Evolutionary conservation across 2,888 invertebrate species (phyloP), one percentile per base, ranked within the genome.

Genomic region (Zaprionus lineosus): DNA sequence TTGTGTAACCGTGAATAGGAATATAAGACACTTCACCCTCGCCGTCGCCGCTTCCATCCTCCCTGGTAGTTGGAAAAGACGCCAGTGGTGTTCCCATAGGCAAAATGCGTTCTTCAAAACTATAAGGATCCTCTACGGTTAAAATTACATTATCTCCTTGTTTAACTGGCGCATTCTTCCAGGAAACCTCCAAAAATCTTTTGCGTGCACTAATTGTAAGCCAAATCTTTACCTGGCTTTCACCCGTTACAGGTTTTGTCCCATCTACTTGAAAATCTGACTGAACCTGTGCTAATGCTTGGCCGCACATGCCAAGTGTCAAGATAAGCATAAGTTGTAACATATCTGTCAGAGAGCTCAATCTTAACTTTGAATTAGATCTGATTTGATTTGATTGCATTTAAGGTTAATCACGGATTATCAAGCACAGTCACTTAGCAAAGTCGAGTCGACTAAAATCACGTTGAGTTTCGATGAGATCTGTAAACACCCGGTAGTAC

Each of bases 111-210:
- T 74, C 76, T 31, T 86, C 70, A 53, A 90, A 89, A 8, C 57
- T 77, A n/a, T 71, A 41, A 0, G 90, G 88, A 57, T 87, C 86
- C 46, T 87, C 77, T 1, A 65, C 69, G 2, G 89, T 90, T 33
- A 90, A 29, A 5, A 90, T 52, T 7, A 90, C 79, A 41, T 79
- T 69, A 60, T 90, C 90, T 3, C 82, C 86, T 1, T 62, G 55
- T 3, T 62, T 60, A 0, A 81, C 76, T 1, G 85, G 79, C 0
- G 89, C 89, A 79, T 90, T 86, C 26, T 67, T 73, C 90, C 90
- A 90, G 9, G 89, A 89, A n/a, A 90, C 77, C 52, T 90, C 89
- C 7, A 90, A 36, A 18, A 79, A 86, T 28, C 89, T 84, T 19
- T 86, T 74, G 14, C 86, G 84, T 1, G 90, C 89, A 51, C 89